Conservation (phyloP, 1,140 invertebrate genomes). For the Pemphigus obesinymphae region DNA sequence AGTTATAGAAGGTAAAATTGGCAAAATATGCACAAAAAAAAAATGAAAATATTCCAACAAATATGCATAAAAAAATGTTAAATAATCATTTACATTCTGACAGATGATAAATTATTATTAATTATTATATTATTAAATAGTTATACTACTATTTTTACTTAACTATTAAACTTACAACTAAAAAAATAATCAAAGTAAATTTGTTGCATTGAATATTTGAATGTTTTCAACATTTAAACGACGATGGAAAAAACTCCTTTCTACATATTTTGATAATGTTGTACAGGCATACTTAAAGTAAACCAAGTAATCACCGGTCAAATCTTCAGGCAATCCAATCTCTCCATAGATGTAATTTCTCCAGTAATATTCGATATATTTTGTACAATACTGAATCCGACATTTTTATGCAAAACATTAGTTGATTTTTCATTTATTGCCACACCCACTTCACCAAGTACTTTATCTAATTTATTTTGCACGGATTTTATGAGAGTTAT, state of each 20-base stretch:
- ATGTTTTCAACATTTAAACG: neutral
- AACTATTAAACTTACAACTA: neutral
- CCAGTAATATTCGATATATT: neutral
- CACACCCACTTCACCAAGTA: neutral
- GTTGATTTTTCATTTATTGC: neutral
- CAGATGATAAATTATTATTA: neutral
- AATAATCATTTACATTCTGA: too few species aligned
- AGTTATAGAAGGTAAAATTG: neutral
- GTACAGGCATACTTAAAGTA: neutral
- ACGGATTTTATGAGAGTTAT: neutral
- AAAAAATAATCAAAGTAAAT: neutral
- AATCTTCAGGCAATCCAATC: neutral
- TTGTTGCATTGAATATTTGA: neutral
- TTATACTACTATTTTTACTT: neutral
- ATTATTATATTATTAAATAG: neutral
- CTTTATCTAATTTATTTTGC: neutral
- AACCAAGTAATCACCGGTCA: neutral
- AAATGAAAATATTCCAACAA: too few species aligned
- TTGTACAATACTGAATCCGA: neutral
- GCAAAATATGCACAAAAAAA: too few species aligned
- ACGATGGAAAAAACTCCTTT: neutral
- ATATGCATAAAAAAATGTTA: too few species aligned
- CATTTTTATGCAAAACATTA: neutral
- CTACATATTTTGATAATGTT: neutral
- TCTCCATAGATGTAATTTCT: neutral